phyloP scores from a whole-genome alignment of 2,113 vertebrate species.

The Epinephelus moara region DNA sequence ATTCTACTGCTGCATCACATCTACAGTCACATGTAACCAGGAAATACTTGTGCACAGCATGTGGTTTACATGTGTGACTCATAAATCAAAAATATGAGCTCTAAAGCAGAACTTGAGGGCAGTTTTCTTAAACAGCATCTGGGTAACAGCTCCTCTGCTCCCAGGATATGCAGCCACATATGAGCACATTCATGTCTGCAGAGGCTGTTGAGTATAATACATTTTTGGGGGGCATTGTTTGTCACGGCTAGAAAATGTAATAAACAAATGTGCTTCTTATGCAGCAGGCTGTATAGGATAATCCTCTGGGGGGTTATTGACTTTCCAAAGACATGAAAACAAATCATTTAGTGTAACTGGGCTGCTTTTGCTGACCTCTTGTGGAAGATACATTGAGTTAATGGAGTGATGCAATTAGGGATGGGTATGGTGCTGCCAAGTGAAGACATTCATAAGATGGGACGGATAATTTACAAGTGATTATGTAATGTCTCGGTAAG shows the following conservation, averaged over 20 bases:
- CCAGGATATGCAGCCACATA: not conserved
- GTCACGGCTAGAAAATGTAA: constrained; percentile 7
- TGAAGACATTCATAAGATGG: constrained; percentile 8
- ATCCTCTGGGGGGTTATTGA: constrained; percentile 22
- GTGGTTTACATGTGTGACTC: constrained; percentile 34
- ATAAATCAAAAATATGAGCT: constrained; percentile 31
- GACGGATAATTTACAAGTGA: not conserved
- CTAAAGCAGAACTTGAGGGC: constrained; percentile 15
- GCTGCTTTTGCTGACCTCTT: constrained; percentile 60
- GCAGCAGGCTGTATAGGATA: not conserved
- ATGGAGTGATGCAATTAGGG: not conserved
- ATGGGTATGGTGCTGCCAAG: not conserved
- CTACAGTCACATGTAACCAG: not conserved
- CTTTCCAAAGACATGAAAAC: constrained; percentile 9
- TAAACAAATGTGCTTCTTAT: not conserved
- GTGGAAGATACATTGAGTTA: constrained; percentile 32
- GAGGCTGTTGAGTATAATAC: constrained; percentile 10
- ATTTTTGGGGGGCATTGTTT: not conserved
- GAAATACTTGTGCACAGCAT: constrained; percentile 6
- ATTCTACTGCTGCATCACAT: constrained; percentile 5
- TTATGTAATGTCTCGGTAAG: not conserved
- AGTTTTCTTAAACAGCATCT: constrained; percentile 27
- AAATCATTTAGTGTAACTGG: constrained; percentile 13
- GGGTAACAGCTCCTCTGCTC: constrained; percentile 22
- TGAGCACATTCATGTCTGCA: not conserved